Base-by-base conservation (phyloP, 2,888 invertebrate genomes). In the Phyllotreta striolata region DNA sequence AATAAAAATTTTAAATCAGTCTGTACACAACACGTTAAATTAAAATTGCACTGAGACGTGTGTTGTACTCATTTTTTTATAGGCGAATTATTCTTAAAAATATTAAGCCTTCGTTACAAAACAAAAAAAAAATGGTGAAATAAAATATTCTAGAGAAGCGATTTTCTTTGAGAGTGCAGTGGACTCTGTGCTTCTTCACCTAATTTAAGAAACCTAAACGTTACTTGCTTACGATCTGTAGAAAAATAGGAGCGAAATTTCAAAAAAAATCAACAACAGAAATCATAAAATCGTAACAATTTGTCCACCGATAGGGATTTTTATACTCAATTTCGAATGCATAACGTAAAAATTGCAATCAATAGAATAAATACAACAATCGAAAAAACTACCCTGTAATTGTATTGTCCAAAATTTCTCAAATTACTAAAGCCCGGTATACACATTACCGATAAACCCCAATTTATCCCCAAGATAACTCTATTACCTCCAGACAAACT, bases 171-270 rank as follows among this genome's bases (percentile, higher is more conserved):
- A 39, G 47, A 37, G 37, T 47, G 14, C 24, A 35, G 52, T 60
- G 60, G 60, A 60, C 60, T 60, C 60, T 60, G 60, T 44, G 60
- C 38, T 52, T 60, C 39, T 60, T 38, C 51, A 12, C 60, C 54
- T 52, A 38, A 52, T 39, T 60, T 52, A 14, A 52, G 52, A 60
- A 39, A 52, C 38, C 60, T 60, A 60, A 60, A 60, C 39, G 14
- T 51, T 49, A 59, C 43, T 52, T 44, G 52, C 54, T 60, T 52
- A 44, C n/a, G 13, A 52, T 37, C 60, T 54, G 13, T 14, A 44
- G 60, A 52, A 60, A 58, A 35, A 52, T 35, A 34, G 24, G 24
- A 24, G 2, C 24, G 24, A 24, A 24, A 24, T 3, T 24, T 24
- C 24, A 24, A 24, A 24, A 24, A 24, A 24, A 24, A 24, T 24